Conservation (phyloP, 2,797 vertebrate species). For the Tragopan temminckii region DNA sequence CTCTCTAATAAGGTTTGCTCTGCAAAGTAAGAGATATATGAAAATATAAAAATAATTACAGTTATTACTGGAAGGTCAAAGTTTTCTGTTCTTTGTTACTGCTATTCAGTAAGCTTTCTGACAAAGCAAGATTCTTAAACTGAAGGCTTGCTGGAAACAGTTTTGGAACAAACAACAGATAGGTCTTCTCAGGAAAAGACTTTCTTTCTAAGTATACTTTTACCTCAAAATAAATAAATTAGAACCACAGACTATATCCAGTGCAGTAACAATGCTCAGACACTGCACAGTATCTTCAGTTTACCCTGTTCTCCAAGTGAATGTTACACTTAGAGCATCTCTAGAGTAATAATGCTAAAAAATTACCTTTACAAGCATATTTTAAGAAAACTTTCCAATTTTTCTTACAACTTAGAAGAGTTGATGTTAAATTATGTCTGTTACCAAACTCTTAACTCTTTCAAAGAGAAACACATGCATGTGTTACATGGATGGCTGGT, state of each 20-base stretch:
- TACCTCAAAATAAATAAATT: not conserved
- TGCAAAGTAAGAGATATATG: slow-evolving; percentile 4
- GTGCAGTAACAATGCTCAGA: not conserved
- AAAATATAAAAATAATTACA: not conserved
- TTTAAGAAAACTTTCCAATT: not conserved
- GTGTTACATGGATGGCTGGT: not conserved
- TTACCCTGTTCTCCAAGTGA: not conserved
- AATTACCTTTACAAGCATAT: not conserved
- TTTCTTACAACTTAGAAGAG: not conserved
- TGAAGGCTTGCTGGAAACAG: fast-evolving
- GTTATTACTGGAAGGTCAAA: not conserved
- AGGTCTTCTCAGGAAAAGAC: not conserved
- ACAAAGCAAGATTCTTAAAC: not conserved
- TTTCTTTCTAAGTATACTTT: not conserved
- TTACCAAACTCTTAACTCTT: not conserved
- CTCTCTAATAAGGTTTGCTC: not conserved
- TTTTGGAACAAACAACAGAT: not conserved
- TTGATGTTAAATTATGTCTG: not conserved
- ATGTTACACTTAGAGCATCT: not conserved
- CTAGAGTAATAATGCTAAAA: not conserved
- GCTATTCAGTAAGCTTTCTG: not conserved
- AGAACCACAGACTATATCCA: not conserved
- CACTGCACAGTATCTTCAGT: not conserved
- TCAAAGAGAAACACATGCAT: not conserved
- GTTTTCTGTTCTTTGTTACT: not conserved